phyloP scores from a whole-genome alignment of 2,113 vertebrate species.

The Pelusios castaneus region DNA sequence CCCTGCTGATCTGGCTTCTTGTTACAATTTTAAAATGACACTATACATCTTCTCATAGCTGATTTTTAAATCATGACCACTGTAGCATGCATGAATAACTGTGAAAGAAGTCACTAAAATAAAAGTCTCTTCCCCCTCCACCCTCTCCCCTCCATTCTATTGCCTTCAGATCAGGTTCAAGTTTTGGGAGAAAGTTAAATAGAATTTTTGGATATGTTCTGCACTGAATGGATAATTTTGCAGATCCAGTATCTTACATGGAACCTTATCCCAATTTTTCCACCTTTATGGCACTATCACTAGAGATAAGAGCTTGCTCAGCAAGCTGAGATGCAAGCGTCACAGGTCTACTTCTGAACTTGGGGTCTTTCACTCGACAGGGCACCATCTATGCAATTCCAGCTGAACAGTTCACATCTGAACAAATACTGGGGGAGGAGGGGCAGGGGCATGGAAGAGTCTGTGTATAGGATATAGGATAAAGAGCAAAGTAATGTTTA shows the following conservation, averaged over 20 bases:
- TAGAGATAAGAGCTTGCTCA: neutral
- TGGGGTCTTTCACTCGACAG: neutral
- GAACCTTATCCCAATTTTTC: neutral
- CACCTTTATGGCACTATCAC: neutral
- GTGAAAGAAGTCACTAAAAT: neutral
- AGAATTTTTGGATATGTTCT: neutral
- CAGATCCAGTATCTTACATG: neutral
- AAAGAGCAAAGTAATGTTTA: constrained; percentile 36
- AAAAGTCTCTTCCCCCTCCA: neutral
- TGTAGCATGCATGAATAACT: neutral
- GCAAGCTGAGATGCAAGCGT: neutral
- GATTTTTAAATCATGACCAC: neutral
- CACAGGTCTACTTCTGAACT: neutral
- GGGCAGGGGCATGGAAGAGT: neutral
- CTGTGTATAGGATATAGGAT: neutral
- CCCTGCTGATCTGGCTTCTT: neutral
- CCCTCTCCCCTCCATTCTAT: neutral
- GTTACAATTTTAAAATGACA: neutral
- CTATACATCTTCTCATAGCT: neutral
- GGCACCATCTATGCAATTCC: neutral
- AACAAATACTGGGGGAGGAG: neutral
- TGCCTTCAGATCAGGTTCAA: neutral
- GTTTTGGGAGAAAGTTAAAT: neutral
- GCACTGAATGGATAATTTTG: neutral
- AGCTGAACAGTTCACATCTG: constrained; percentile 29